Evolutionary conservation across 2,113 vertebrate genomes (phyloP).

Genomic region (Gallinago paraguaiae): DNA sequence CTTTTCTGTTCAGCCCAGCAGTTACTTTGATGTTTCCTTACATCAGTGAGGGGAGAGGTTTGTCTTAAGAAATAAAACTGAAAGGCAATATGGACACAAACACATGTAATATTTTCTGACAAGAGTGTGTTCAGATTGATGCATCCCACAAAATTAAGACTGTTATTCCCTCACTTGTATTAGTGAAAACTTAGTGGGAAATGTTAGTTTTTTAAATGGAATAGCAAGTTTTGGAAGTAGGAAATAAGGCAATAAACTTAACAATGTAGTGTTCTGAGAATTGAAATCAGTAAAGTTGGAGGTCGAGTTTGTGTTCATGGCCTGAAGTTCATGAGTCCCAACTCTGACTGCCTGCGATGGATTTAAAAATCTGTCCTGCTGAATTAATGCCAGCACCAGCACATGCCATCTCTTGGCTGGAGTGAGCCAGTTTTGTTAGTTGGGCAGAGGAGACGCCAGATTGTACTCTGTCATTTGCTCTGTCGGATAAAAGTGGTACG

Average conservation of each 20-base stretch:
- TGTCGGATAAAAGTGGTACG: background rate
- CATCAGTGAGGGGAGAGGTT: background rate
- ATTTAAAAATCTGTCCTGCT: background rate
- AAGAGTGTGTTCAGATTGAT: background rate
- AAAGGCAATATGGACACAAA: background rate
- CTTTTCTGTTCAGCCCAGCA: background rate
- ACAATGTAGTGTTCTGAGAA: background rate
- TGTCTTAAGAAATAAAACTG: background rate
- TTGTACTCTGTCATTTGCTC: background rate
- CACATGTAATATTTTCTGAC: background rate
- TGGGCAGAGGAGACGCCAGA: background rate
- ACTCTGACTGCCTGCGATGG: background rate
- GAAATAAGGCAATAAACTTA: background rate
- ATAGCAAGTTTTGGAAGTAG: background rate
- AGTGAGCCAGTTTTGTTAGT: background rate
- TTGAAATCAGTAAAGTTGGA: background rate
- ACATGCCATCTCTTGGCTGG: background rate
- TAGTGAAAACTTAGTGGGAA: background rate
- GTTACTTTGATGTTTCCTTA: background rate
- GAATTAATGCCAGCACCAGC: background rate
- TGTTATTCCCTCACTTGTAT: background rate
- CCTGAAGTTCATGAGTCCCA: background rate
- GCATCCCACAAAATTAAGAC: background rate
- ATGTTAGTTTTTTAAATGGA: background rate
- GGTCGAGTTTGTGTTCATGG: background rate